Percentiles rank a stretch among this genome's conserved stretches.
Conservation (phyloP, 2,113 vertebrate genomes). For the Dipodomys ordii region DNA sequence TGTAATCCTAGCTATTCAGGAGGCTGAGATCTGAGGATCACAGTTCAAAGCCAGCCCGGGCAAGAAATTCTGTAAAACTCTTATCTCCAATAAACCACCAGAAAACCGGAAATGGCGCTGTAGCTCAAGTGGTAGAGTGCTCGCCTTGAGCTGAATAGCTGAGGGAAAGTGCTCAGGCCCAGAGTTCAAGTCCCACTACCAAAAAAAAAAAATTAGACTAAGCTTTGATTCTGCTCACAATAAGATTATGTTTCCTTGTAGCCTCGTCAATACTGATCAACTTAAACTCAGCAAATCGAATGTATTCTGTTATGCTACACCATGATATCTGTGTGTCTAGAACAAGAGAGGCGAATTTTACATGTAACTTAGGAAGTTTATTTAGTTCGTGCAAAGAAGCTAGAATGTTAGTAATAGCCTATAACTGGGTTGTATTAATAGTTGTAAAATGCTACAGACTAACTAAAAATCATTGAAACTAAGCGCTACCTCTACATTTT, state of each 20-base stretch:
- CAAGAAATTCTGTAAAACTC: no score
- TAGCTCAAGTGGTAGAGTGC: no score
- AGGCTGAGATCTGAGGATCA: no score
- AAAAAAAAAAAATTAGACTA: background rate
- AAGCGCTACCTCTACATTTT: background rate
- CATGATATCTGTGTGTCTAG: background rate
- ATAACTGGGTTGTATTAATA: background rate
- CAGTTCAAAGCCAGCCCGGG: no score
- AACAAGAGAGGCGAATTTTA: background rate
- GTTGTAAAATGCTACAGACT: background rate
- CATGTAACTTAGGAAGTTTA: background rate
- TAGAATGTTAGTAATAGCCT: background rate
- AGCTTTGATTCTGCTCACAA: background rate
- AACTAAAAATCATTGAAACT: conserved; percentile 20
- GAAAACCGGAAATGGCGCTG: no score
- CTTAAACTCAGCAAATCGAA: background rate
- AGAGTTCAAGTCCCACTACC: no score
- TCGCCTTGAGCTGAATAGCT: no score
- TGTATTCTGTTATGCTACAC: background rate
- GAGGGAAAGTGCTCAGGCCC: no score
- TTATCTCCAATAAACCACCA: no score
- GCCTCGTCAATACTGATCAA: background rate
- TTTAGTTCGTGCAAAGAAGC: background rate
- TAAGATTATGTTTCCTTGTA: background rate
- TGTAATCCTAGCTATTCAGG: no score